Conservation (phyloP, 2,888 invertebrate species). For the Lutraria lutraria region DNA sequence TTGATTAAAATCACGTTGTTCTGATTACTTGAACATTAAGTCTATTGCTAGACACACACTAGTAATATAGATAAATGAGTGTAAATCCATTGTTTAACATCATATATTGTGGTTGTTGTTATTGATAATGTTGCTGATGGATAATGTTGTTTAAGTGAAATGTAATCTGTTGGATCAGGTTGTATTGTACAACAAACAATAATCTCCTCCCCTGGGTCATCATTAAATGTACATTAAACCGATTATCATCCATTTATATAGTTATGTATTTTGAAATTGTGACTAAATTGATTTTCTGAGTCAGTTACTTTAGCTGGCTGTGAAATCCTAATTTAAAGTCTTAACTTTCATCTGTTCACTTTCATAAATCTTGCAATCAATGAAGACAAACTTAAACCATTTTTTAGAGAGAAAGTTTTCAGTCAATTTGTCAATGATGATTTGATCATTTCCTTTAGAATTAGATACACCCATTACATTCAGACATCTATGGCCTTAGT, state of each 20-base stretch:
- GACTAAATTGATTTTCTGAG: constrained; percentile 19
- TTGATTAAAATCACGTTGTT: neutral
- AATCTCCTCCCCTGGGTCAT: neutral
- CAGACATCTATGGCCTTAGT: constrained; percentile 44
- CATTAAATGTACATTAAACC: constrained; percentile 9
- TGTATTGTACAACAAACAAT: neutral
- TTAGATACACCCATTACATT: constrained; percentile 46
- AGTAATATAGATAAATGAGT: constrained; percentile 6
- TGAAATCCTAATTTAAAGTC: constrained; percentile 20
- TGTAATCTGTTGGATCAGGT: constrained; percentile 1
- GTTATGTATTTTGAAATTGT: neutral
- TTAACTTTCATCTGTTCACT: constrained; percentile 27
- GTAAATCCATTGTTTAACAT: neutral
- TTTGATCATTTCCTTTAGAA: constrained; percentile 43
- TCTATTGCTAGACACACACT: neutral
- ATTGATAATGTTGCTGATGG: constrained; percentile 1
- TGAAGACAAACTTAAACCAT: constrained; percentile 21
- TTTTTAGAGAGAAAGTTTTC: constrained; percentile 39
- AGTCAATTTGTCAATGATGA: constrained; percentile 51
- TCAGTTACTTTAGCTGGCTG: neutral
- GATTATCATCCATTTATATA: constrained; percentile 1
- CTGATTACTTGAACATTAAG: neutral
- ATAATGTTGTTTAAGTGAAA: constrained; percentile 12
- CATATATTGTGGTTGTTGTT: neutral
- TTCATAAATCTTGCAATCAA: constrained; percentile 32